Evolutionary conservation across 2,113 vertebrate genomes (phyloP).

Genomic region (Lophotis ruficrista): DNA sequence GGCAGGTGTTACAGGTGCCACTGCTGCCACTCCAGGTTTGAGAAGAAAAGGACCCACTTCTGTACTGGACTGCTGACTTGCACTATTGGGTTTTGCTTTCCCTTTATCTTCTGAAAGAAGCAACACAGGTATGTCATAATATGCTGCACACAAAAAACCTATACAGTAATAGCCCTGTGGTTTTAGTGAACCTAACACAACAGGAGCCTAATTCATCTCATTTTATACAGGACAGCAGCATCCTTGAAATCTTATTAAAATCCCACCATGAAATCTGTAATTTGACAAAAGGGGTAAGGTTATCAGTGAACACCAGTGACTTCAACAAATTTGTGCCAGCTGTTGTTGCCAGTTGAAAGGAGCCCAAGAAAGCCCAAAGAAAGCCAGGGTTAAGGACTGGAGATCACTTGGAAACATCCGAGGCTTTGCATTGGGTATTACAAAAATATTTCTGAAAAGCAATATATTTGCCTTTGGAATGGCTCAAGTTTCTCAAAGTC

Average conservation of each 20-base stretch:
- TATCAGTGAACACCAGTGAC: background rate
- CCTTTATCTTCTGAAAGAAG: constrained; percentile 75
- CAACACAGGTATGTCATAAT: background rate
- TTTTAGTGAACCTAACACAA: background rate
- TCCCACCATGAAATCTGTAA: background rate
- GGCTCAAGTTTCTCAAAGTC: background rate
- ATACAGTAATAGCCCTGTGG: background rate
- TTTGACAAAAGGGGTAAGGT: background rate
- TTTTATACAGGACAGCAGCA: background rate
- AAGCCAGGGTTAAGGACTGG: background rate
- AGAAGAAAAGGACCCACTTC: constrained; percentile 67
- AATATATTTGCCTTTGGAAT: background rate
- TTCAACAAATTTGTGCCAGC: background rate
- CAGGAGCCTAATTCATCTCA: background rate
- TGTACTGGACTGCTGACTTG: constrained; percentile 48
- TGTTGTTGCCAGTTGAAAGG: background rate
- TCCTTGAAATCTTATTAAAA: background rate
- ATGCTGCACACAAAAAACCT: background rate
- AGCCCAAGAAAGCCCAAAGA: background rate
- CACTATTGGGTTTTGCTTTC: constrained; percentile 62
- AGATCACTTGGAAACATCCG: background rate
- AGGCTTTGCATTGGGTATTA: background rate
- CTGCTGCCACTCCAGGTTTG: constrained; percentile 58
- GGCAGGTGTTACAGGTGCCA: constrained; percentile 32
- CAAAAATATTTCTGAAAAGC: background rate